Evolutionary conservation across 30 jellyfish, hydroid and myxozoan species (phyloP).

Genomic region (Pelagia noctiluca): DNA sequence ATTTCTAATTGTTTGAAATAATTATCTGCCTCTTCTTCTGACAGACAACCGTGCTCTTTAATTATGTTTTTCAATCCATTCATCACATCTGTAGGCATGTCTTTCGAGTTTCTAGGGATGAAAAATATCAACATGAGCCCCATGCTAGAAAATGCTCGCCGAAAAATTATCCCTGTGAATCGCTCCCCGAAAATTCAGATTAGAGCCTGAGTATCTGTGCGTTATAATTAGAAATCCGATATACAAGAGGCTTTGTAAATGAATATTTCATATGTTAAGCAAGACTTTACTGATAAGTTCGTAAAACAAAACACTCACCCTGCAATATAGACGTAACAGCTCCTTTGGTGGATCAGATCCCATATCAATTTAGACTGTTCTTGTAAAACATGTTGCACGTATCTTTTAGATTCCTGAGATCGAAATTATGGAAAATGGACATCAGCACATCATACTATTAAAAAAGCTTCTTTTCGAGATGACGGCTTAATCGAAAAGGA

Average conservation of each 20-base stretch:
- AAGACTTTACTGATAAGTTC: no score
- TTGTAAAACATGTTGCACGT: constrained; percentile 85
- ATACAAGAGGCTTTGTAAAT: no score
- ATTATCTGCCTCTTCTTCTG: constrained; percentile 70
- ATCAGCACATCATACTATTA: background rate
- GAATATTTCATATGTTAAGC: no score
- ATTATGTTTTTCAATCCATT: constrained; percentile 67
- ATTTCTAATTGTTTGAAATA: constrained; percentile 71
- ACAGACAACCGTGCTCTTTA: constrained; percentile 42
- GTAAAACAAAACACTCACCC: constrained; percentile 68
- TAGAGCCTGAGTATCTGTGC: no score
- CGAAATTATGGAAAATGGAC: background rate
- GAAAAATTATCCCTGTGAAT: no score
- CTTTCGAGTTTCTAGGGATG: constrained; percentile 78
- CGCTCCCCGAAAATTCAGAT: no score
- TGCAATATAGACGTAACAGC: constrained; percentile 80
- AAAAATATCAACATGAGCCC: background rate
- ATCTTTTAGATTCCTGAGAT: constrained; percentile 68
- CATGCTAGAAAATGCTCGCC: no score
- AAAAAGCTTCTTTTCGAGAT: no score
- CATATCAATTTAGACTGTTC: constrained; percentile 74
- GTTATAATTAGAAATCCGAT: no score
- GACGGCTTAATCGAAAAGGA: no score
- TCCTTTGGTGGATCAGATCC: constrained; percentile 54
- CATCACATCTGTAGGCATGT: constrained; percentile 96